These are phyloP conservation scores for Amniataba percoides DNA, from an alignment of 2,797 vertebrate genomes.

Conservation along the genomic window DNA sequence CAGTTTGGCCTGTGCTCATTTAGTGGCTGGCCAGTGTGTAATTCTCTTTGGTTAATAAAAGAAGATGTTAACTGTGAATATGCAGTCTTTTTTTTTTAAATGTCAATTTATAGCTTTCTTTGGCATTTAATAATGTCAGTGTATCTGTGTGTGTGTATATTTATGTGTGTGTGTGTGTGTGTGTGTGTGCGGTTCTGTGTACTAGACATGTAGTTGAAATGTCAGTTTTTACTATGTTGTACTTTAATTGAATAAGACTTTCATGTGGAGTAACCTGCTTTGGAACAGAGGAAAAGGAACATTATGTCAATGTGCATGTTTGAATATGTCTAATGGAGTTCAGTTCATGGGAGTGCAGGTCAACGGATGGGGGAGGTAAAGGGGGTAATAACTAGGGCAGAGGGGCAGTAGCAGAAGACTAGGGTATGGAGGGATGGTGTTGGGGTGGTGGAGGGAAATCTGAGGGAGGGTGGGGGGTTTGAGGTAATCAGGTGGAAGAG, in stretches of 20 bases:
- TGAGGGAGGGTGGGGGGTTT: neutral
- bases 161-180: conserved; percentile 7
- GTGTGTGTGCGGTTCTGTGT: conserved; percentile 22
- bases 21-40: conserved; percentile 21
- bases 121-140: conserved; percentile 61
- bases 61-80: conserved; percentile 39
- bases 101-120: conserved; percentile 51
- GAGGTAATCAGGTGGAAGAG: conserved; percentile 78
- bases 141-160: conserved; percentile 28
- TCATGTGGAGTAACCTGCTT: conserved; percentile 8
- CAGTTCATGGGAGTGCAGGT: conserved; percentile 34
- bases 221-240: conserved; percentile 40
- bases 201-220: conserved; percentile 41
- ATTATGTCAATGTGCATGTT: neutral
- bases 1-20: conserved; percentile 24
- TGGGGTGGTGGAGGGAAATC: neutral
- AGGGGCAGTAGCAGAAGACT: conserved; percentile 29
- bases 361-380: conserved; percentile 9
- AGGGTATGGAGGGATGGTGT: conserved; percentile 16
- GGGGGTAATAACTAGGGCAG: conserved; percentile 50
- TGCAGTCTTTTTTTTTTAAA: conserved; percentile 50
- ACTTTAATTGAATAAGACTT: conserved; percentile 16
- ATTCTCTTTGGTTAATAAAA: conserved; percentile 32
- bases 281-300: conserved; percentile 5
- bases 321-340: neutral